Base-by-base conservation (phyloP, 2,113 vertebrate genomes). In the Falco punctatus region DNA sequence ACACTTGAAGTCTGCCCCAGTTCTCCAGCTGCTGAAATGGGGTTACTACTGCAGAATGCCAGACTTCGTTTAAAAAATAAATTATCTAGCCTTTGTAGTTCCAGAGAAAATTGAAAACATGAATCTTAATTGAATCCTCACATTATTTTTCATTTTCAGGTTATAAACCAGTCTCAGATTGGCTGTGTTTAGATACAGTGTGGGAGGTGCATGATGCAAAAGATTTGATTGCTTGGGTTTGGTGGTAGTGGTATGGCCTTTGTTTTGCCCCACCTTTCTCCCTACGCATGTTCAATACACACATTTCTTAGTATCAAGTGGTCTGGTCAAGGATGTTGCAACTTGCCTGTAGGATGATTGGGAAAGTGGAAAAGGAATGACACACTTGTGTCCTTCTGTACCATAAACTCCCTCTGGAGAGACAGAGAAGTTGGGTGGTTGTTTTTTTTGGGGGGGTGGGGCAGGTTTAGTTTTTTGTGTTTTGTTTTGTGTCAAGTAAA, bases 21-120 rank as follows among this genome's bases (percentile, higher is more conserved):
- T 81, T 79, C 33, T 92, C 73, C 81, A 96, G 92, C 91, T 95
- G 94, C 61, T 92, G 86, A 80, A 92, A 92, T 92, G 65, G 5
- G 3, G 69, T 75, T 86, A 28, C 40, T 80, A n/a, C 46, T 0
- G 0, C 4, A 14, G 73, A 65, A 85, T 94, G 81, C 89, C 84
- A 65, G 58, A 85, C 40, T 85, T 87, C 52, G 54, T 82, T 95
- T 85, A 57, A 59, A 79, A 94, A 80, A 85, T 66, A 84, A 91
- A 38, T 86, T 52, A 83, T 54, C 40, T 38, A 71, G 66, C 65
- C 61, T 81, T 92, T 81, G 52, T 83, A 69, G 54, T 87, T 81
- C 57, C 2, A 3, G 70, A 52, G 40, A 86, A 92, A 91, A 87
- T 49, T 14, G 48, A 85, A 89, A 91, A 65, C 51, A 54, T 64